Conservation (phyloP, 1,140 invertebrate species). For the Aphelinus certus region DNA sequence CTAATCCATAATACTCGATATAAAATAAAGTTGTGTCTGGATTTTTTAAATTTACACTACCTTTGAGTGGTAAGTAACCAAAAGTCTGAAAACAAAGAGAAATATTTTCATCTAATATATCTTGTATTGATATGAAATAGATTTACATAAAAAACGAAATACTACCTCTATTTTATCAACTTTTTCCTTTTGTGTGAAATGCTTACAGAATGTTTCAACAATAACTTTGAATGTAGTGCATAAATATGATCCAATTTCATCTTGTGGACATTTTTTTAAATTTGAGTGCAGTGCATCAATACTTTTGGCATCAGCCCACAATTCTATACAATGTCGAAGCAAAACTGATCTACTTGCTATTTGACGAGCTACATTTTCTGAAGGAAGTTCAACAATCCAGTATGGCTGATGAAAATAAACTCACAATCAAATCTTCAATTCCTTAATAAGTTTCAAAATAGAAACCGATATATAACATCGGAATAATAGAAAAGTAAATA, state of each 20-base stretch:
- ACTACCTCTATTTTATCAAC: slow-evolving; percentile 85
- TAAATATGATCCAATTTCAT: slow-evolving; percentile 68
- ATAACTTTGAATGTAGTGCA: slow-evolving; percentile 81
- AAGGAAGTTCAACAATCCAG: slow-evolving; percentile 79
- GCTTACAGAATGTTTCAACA: slow-evolving; percentile 89
- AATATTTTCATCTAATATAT: slow-evolving; percentile 41
- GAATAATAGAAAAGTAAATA: slow-evolving; percentile 17
- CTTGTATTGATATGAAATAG: slow-evolving; percentile 31
- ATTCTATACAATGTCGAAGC: slow-evolving; percentile 79
- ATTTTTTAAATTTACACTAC: slow-evolving; percentile 82
- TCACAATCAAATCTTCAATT: slow-evolving; percentile 21
- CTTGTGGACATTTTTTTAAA: slow-evolving; percentile 68
- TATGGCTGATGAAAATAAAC: slow-evolving; percentile 70
- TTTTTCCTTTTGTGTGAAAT: slow-evolving; percentile 81
- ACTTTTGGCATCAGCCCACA: slow-evolving; percentile 76
- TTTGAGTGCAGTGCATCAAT: slow-evolving; percentile 71
- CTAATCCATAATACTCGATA: slow-evolving; percentile 88
- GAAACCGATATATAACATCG: slow-evolving; percentile 24
- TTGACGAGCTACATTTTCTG: slow-evolving; percentile 69
- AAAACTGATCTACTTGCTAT: slow-evolving; percentile 81
- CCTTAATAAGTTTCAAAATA: slow-evolving; percentile 21
- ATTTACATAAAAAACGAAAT: slow-evolving; percentile 33
- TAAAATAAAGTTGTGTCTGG: slow-evolving; percentile 83
- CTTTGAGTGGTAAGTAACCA: slow-evolving; percentile 81
- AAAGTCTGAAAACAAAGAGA: slow-evolving; percentile 71